phyloP scores from a whole-genome alignment of 64 coral and sea anemone species.

The Stylophora pistillata region DNA sequence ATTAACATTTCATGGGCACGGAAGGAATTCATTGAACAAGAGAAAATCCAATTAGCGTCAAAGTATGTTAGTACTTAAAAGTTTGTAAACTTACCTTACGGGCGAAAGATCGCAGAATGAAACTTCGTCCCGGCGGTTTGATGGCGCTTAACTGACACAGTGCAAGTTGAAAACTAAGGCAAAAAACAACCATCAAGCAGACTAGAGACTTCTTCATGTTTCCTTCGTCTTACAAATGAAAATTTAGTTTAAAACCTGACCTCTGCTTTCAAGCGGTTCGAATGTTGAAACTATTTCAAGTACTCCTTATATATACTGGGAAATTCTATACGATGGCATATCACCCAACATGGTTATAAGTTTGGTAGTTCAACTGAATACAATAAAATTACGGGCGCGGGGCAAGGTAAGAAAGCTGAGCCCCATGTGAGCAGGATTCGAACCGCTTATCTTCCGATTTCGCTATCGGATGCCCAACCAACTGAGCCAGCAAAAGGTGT shows the following conservation, averaged over 20 bases:
- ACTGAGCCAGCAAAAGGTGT: no score
- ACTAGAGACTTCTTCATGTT: neutral
- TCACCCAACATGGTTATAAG: neutral
- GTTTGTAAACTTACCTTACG: neutral
- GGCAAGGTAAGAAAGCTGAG: no score
- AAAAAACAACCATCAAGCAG: conserved; percentile 6
- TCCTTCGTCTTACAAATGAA: neutral
- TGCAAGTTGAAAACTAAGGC: neutral
- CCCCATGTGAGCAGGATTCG: no score
- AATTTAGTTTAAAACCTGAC: neutral
- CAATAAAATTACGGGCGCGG: no score
- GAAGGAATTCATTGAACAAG: no score
- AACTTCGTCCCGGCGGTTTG: neutral
- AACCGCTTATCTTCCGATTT: no score
- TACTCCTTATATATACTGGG: neutral
- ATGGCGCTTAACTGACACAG: neutral
- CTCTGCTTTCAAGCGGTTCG: neutral
- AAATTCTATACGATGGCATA: neutral
- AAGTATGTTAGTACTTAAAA: neutral
- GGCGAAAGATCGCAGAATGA: neutral
- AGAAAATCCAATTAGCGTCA: no score
- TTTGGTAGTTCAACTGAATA: no score
- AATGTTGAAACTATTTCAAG: no score
- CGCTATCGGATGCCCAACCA: no score
- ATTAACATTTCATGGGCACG: no score